phyloP scores from a whole-genome alignment of 2,888 invertebrate genomes.

The Ecliptopera silaceata region DNA sequence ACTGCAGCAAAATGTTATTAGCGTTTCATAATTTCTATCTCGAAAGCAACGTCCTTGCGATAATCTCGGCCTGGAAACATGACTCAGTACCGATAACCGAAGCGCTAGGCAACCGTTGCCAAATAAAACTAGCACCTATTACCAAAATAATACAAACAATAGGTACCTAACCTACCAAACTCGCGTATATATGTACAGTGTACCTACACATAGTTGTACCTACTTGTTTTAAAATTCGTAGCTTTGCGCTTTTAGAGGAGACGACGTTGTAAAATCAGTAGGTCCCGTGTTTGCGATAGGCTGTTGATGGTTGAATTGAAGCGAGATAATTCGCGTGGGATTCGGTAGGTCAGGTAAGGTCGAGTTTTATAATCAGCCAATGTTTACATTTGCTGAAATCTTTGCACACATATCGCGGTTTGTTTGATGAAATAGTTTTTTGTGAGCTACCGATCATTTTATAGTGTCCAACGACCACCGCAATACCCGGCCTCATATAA shows the following conservation, averaged over 20 bases:
- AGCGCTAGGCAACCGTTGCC: conserved; percentile 64
- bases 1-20: conserved; percentile 42
- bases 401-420: conserved; percentile 8
- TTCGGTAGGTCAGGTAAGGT: conserved; percentile 24
- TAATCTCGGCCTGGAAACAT: conserved; percentile 66
- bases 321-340: conserved; percentile 6
- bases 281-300: conserved; percentile 10
- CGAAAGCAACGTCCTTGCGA: conserved; percentile 69
- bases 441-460: conserved; percentile 23
- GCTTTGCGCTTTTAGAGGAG: not conserved
- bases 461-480: conserved; percentile 24
- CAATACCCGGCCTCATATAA: conserved; percentile 33
- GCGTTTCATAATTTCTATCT: conserved; percentile 59
- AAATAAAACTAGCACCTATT: conserved; percentile 64
- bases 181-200: too few relatives aligned
- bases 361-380: conserved; percentile 10
- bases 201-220: too few relatives aligned
- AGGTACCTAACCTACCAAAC: conserved; percentile 23
- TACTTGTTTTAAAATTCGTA: conserved; percentile 38
- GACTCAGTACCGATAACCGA: conserved; percentile 62
- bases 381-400: conserved; percentile 16
- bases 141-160: conserved; percentile 58
- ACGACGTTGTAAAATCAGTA: too few relatives aligned
- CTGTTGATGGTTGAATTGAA: not conserved
- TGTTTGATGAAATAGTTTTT: conserved; percentile 19